Base-by-base conservation (phyloP, 2,797 vertebrate genomes). In the Neomorphus geoffroyi region DNA sequence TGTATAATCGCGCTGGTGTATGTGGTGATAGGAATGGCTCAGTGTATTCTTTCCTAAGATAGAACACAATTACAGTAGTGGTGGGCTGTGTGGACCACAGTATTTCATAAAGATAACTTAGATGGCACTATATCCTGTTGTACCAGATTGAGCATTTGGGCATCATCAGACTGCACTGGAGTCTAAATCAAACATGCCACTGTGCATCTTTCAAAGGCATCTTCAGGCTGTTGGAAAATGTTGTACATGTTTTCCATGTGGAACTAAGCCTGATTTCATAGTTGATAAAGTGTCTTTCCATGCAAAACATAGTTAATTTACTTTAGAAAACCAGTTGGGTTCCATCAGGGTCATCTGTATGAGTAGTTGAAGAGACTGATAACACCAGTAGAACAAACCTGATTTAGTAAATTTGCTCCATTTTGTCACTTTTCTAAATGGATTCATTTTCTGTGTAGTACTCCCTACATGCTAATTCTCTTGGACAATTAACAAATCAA, bases 171-270 rank as follows among this genome's bases (percentile, higher is more conserved):
- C 48, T 94, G 58, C 26, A 65, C 84, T 90, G 89, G 89, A 83
- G 70, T 73, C 78, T 87, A 80, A 66, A 80, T 23, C 90, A 93
- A 97, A 97, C 61, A 93, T 96, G 73, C 46, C 48, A 83, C 56
- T 56, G 77, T 45, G 53, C 93, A 84, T 96, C 37, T 95, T 90
- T 92, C 90, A 88, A 91, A 92, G 72, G 61, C 7, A 2, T 96
- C 90, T 90, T 93, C 85, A 90, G 92, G 96, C 95, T 97, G 93
- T 94, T 95, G 87, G 90, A 96, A 97, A 95, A 96, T 96, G 91
- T 71, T 95, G 90, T 80, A 80, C 66, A n/a, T 77, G 41, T 75
- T 96, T 75, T 81, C 88, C 33, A 24, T 83, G 84, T 88, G 80
- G 77, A 94, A 78, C 43, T 5, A 28, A 75, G 62, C 69, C 72